Conservation (phyloP, 2,113 vertebrate genomes). For the Spea bombifrons region DNA sequence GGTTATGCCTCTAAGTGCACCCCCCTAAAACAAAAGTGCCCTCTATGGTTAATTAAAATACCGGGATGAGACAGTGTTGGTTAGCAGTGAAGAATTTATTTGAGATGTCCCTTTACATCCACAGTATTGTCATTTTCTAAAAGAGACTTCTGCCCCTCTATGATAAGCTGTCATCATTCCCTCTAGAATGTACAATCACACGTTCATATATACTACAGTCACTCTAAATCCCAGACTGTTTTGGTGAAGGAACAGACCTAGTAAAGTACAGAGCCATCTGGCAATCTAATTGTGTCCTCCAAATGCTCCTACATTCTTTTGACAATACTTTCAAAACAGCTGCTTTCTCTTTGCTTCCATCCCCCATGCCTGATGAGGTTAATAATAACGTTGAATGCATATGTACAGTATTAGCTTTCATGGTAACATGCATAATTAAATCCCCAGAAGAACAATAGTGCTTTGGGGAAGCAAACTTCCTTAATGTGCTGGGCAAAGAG, state of each 20-base stretch:
- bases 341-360: conserved; percentile 53
- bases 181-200: not conserved
- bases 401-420: conserved; percentile 67
- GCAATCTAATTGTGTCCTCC: conserved; percentile 30
- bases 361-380: conserved; percentile 64
- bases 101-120: not conserved
- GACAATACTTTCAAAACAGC: conserved; percentile 62
- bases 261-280: conserved; percentile 43
- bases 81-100: too few relatives aligned
- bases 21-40: too few relatives aligned
- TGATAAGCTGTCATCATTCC: conserved; percentile 3
- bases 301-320: conserved; percentile 17
- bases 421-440: conserved; percentile 69
- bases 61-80: too few relatives aligned
- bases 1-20: too few relatives aligned
- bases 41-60: too few relatives aligned
- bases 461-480: conserved; percentile 70
- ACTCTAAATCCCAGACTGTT: conserved; percentile 24
- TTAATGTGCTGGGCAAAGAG: conserved; percentile 64
- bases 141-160: not conserved
- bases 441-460: conserved; percentile 65
- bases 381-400: conserved; percentile 71
- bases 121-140: not conserved
- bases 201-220: not conserved
- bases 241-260: conserved; percentile 27